These are phyloP conservation scores for Brotogeris chrysoptera DNA, from an alignment of 2,797 vertebrate genomes.

Conservation along the genomic window DNA sequence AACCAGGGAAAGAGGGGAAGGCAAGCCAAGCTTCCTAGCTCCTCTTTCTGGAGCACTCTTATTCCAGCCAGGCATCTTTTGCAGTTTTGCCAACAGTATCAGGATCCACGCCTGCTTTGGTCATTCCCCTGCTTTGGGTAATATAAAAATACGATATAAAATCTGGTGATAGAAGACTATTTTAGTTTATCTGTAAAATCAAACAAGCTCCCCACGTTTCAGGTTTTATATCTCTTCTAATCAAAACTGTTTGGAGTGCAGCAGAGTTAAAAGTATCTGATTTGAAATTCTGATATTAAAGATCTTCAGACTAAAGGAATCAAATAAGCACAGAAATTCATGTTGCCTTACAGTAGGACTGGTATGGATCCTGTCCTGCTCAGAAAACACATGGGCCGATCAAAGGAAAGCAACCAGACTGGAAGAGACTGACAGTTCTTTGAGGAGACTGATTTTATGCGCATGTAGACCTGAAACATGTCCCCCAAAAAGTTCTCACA, in stretches of 20 bases:
- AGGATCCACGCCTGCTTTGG: neutral
- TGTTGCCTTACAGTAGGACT: neutral
- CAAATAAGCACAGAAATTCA: neutral
- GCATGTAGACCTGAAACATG: neutral
- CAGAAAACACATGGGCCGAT: neutral
- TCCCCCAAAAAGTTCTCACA: neutral
- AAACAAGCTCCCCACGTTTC: neutral
- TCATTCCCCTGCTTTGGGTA: neutral
- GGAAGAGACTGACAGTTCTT: neutral
- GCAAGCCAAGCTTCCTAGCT: neutral
- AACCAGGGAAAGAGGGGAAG: conserved; percentile 58
- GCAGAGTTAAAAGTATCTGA: conserved; percentile 3
- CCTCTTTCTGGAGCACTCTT: neutral
- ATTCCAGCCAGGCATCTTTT: neutral
- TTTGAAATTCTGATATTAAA: neutral
- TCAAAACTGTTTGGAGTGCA: neutral
- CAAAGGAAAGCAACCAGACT: neutral
- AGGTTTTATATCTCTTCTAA: neutral
- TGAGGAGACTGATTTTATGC: neutral
- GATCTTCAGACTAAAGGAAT: neutral
- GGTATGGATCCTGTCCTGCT: neutral
- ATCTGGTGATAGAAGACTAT: neutral
- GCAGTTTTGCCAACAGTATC: neutral
- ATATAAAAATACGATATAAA: neutral
- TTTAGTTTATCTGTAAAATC: neutral